Evolutionary conservation across 2,888 invertebrate genomes (phyloP).

Genomic region (Agrochola litura): DNA sequence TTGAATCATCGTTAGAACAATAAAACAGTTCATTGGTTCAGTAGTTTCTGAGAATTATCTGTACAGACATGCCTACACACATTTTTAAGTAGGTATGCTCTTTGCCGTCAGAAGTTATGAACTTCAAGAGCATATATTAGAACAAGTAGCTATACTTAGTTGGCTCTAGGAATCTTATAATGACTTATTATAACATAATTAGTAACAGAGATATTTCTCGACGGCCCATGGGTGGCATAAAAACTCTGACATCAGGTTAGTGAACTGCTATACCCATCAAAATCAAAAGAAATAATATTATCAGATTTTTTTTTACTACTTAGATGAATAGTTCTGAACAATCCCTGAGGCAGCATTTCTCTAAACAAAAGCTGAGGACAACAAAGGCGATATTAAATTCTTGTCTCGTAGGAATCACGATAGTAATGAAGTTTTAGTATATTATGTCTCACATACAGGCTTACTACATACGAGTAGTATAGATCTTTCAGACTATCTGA

Average conservation of each 20-base stretch:
- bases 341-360: slow-evolving; percentile 46
- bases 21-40: slow-evolving; percentile 27
- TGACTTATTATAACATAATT: background rate
- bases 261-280: background rate
- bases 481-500: background rate
- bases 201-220: too few relatives aligned
- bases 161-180: background rate
- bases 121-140: background rate
- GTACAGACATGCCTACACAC: slow-evolving; percentile 12
- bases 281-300: background rate
- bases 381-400: slow-evolving; percentile 84
- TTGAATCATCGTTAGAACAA: slow-evolving; percentile 28
- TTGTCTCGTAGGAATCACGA: slow-evolving; percentile 78
- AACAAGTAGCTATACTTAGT: background rate
- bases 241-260: too few relatives aligned
- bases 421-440: slow-evolving; percentile 76
- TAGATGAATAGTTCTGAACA: background rate
- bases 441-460: slow-evolving; percentile 32
- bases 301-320: background rate
- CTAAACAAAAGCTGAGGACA: slow-evolving; percentile 59
- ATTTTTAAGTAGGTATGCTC: slow-evolving; percentile 2
- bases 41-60: slow-evolving; percentile 45
- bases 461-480: background rate
- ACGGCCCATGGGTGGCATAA: too few relatives aligned
- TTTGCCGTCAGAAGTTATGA: background rate